These are phyloP conservation scores for Simalia tracyae DNA, from an alignment of 2,797 vertebrate genomes.

Conservation along the genomic window DNA sequence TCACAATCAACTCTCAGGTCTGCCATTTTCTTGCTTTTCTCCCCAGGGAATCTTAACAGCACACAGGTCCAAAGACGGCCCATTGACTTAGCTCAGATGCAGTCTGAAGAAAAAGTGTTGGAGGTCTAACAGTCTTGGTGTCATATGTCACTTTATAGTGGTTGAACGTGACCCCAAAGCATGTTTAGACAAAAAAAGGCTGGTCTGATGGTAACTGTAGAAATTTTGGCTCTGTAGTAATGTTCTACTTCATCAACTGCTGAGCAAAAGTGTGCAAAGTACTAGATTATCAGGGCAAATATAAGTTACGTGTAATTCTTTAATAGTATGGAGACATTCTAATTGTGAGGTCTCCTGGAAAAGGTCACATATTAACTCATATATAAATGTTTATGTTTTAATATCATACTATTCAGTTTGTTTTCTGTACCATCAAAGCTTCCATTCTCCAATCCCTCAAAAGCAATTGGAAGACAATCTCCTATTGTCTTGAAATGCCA, in stretches of 20 bases:
- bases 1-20: conserved; percentile 8
- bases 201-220: neutral
- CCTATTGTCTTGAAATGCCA: neutral
- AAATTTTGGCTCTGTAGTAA: neutral
- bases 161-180: neutral
- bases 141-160: neutral
- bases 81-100: conserved; percentile 77
- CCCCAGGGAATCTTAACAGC: conserved; percentile 79
- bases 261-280: neutral
- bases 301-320: neutral
- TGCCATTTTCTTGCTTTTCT: conserved; percentile 58
- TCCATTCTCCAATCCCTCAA: neutral
- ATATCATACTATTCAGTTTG: neutral
- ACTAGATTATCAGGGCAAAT: neutral
- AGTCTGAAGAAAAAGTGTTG: conserved; percentile 74
- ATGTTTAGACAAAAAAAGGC: neutral
- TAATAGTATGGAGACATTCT: neutral
- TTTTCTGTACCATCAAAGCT: neutral
- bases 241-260: neutral
- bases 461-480: neutral
- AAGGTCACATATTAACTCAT: neutral
- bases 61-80: conserved; percentile 74
- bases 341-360: neutral
- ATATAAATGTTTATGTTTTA: neutral
- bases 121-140: conserved; percentile 69